These are phyloP conservation scores for Tinamus major DNA, from an alignment of 2,797 vertebrate species.

Conservation along the genomic window DNA sequence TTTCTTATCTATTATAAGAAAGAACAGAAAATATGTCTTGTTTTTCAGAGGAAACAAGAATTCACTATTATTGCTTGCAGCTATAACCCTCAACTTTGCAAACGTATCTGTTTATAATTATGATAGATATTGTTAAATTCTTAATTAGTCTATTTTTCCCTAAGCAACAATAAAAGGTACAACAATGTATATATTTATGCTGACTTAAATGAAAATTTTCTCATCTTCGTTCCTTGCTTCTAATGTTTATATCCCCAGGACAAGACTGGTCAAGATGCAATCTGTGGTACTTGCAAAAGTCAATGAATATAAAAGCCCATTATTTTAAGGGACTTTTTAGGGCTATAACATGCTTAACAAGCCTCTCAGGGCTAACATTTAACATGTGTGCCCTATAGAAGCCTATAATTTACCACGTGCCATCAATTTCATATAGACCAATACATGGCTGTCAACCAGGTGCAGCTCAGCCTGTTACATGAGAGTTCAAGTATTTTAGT, in stretches of 20 bases:
- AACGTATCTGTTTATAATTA: conserved; percentile 15
- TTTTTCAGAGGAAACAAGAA: conserved; percentile 14
- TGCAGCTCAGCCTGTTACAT: neutral
- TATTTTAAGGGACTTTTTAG: conserved; percentile 60
- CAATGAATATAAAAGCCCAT: conserved; percentile 47
- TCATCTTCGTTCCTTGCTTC: neutral
- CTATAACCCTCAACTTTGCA: neutral
- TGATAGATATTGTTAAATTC: neutral
- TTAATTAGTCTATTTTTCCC: conserved; percentile 37
- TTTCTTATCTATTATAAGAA: neutral
- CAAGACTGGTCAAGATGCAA: conserved; percentile 30
- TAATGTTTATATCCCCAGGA: neutral
- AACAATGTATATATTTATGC: neutral
- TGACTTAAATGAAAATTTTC: conserved; percentile 5
- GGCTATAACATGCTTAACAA: conserved; percentile 54
- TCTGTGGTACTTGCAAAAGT: conserved; percentile 46
- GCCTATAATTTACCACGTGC: conserved; percentile 60
- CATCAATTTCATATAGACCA: conserved; percentile 46
- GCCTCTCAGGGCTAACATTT: conserved; percentile 56
- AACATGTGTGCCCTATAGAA: conserved; percentile 42
- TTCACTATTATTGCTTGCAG: neutral
- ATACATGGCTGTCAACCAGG: conserved; percentile 37
- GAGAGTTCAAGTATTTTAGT: neutral
- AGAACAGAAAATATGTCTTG: neutral
- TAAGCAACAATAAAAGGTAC: neutral